Conservation (phyloP, 1,140 invertebrate species). For the Caerostris darwini region DNA sequence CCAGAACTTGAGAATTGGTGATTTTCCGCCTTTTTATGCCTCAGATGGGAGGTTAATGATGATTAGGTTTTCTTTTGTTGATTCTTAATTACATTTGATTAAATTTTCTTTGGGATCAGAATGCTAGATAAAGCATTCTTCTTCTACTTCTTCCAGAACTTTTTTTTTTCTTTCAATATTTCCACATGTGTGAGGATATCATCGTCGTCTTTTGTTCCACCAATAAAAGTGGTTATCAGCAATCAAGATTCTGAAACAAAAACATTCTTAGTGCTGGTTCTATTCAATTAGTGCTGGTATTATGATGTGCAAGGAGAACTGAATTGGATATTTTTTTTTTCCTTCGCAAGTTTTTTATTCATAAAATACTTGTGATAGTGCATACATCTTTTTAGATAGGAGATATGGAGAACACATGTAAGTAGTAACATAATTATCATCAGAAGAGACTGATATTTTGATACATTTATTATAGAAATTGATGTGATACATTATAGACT, state of each 20-base stretch:
- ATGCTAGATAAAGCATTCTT: slow-evolving; percentile 32
- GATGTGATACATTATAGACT: no score
- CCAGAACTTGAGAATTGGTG: slow-evolving; percentile 34
- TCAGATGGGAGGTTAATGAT: slow-evolving; percentile 69
- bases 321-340: neutral
- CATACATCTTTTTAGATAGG: no score
- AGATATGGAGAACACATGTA: no score
- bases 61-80: slow-evolving; percentile 76
- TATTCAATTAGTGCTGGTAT: neutral
- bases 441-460: no score
- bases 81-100: slow-evolving; percentile 77
- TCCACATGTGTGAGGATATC: slow-evolving; percentile 5
- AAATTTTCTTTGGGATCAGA: slow-evolving; percentile 74
- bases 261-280: neutral
- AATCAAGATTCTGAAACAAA: slow-evolving; percentile 48
- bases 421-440: no score
- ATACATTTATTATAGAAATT: no score
- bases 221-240: neutral
- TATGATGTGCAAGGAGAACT: neutral
- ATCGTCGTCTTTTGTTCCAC: slow-evolving; percentile 26
- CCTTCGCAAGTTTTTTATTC: no score
- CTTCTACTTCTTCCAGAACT: neutral
- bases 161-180: neutral
- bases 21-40: slow-evolving; percentile 66
- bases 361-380: no score